Conservation (phyloP, 2,888 invertebrate genomes). For the Drosophila kambysellisi region DNA sequence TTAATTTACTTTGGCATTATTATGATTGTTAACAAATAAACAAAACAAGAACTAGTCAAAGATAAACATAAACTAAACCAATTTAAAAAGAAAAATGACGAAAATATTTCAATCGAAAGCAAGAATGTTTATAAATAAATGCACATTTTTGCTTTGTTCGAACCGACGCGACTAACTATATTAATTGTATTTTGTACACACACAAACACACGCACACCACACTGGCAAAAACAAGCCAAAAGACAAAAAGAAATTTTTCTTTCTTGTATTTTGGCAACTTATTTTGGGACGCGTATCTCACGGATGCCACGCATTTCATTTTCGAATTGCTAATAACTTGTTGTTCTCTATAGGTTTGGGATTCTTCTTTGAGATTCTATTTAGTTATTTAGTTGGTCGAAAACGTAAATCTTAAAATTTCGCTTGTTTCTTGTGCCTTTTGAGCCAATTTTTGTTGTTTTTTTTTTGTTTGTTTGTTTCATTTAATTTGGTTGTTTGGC, state of each 20-base stretch:
- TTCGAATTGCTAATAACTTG: conserved; percentile 72
- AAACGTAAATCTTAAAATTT: conserved; percentile 33
- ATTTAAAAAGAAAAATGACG: conserved; percentile 55
- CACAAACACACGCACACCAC: conserved; percentile 9
- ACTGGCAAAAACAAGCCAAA: conserved; percentile 24
- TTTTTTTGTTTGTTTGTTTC: conserved; percentile 34
- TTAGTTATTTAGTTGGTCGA: conserved; percentile 10
- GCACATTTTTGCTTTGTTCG: conserved; percentile 43
- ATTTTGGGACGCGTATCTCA: conserved; percentile 69
- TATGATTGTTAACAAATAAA: conserved; percentile 65
- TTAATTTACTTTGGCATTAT: conserved; percentile 65
- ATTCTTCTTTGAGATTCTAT: conserved; percentile 14
- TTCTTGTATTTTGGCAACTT: conserved; percentile 61
- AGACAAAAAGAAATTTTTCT: conserved; percentile 16
- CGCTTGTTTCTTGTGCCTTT: conserved; percentile 36
- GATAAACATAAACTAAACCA: conserved; percentile 16
- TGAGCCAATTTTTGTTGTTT: conserved; percentile 26
- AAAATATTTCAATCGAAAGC: conserved; percentile 70
- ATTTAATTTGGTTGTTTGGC: conserved; percentile 37
- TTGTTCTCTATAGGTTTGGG: conserved; percentile 52
- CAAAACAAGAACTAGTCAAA: conserved; percentile 34
- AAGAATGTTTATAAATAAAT: conserved; percentile 77
- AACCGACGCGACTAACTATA: conserved; percentile 44
- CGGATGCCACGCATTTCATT: conserved; percentile 67
- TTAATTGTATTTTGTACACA: conserved; percentile 65